Evolutionary conservation across 2,888 invertebrate species (phyloP), one percentile per base, ranked within the genome.

Genomic region (Hypena proboscidalis): DNA sequence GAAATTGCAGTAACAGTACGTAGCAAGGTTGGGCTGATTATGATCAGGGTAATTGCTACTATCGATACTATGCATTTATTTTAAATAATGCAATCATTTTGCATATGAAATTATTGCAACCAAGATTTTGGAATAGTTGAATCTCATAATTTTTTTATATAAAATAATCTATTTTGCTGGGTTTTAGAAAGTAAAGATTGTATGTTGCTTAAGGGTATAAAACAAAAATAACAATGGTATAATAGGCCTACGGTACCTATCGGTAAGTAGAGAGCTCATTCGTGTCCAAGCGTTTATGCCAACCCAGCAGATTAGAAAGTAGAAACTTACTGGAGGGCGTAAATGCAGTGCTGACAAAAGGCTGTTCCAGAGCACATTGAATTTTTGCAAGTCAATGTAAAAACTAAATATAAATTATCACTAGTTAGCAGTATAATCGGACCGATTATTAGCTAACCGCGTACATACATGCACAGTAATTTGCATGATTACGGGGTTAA

Each of bases 191-290:
- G 81, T 67, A 39, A 50, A 58, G 66, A 74, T 70, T 70, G 67
- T 58, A 51, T 66, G 58, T 67, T 66, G 75, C 77, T 78, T 68
- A 75, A 65, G 78, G 85, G 80, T 77, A 75, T 74, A 62, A 73
- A 77, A 83, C 80, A 84, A 84, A 83, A 83, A 62, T 72, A 77
- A 83, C 80, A 84, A 84, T 83, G 83, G 77, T 75, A 77, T 80
- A 74, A 75, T 79, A 68, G 77, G 68, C 67, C 74, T 73, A 67
- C 67, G n/a, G n/a, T n/a, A n/a, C n/a, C n/a, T 69, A 75, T 80
- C 73, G 73, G 70, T 61, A 69, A 70, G 67, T 77, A 80, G 81
- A 83, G 82, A 85, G 78, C 67, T 77, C 73, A 73, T 73, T 83
- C 77, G 76, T 76, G 77, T 73, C 71, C 78, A 74, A 75, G 62